Evolutionary conservation across 2,113 vertebrate genomes (phyloP).

Genomic region (Neotragus pygmaeus): DNA sequence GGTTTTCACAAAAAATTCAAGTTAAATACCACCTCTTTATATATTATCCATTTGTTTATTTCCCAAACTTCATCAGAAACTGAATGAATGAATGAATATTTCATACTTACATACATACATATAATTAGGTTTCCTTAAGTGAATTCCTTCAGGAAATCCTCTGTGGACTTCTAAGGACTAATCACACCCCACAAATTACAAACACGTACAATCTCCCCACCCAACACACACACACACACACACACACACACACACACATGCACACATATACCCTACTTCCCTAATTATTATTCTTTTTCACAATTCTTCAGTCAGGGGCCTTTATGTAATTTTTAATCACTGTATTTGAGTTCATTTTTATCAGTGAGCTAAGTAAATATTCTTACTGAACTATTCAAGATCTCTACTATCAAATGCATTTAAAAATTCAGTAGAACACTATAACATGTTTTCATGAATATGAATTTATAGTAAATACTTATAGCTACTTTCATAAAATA

Average conservation of each 20-base stretch:
- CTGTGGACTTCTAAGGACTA: not conserved
- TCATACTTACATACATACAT: not conserved
- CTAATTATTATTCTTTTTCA: not conserved
- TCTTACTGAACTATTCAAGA: not conserved
- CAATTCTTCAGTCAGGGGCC: not conserved
- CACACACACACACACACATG: not conserved
- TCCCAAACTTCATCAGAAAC: not conserved
- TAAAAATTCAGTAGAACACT: not conserved
- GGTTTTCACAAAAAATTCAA: not conserved
- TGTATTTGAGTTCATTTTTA: not conserved
- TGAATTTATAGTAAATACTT: not conserved
- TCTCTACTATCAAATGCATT: not conserved
- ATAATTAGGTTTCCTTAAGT: not conserved
- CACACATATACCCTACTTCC: not conserved
- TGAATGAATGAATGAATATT: not conserved
- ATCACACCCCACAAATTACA: not conserved
- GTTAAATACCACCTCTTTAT: not conserved
- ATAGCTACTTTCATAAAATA: not conserved
- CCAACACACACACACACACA: not conserved
- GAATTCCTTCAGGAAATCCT: not conserved
- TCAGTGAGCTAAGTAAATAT: slow-evolving; percentile 10
- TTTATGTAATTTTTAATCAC: not conserved
- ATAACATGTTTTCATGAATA: slow-evolving; percentile 5
- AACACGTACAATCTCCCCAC: not conserved
- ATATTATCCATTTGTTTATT: not conserved